Base-by-base conservation (phyloP, 1,140 invertebrate genomes). In the Amyelois transitella region DNA sequence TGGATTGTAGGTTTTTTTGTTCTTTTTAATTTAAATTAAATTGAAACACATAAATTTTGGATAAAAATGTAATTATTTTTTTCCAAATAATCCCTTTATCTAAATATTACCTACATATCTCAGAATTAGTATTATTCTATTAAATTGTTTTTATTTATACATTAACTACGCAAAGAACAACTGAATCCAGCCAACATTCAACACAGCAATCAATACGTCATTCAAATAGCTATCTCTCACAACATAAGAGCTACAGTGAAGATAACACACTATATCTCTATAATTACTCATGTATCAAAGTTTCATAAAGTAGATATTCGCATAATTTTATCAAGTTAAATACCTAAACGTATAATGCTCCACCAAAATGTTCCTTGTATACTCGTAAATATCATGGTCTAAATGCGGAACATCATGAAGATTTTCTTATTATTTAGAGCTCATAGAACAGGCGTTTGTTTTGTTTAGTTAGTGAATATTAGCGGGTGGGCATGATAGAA, bases 401-500 rank as follows among this genome's bases (percentile, higher is more conserved):
- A 24, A 49, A 49, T 49, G n/a, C 47, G 22, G 2, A 18, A 32
- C 28, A 38, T 51, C 43, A 52, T 52, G 38, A 52, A 52, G 28
- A 52, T n/a, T 43, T 52, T 32, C 32, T 43, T n/a, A 51, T 51
- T 49, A 49, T 49, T 49, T 32, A 32, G 52, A 55, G 38, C 47
- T 51, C 44, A 63, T 47, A 55, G 17, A 58, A 44, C 44, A 45
- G 19, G 1, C 51, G 58, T 58, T 61, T 65, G 55, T 65, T 60
- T 61, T 65, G 45, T 53, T 50, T 53, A 53, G 48, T 38, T 22
- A 49, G 6, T 25, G 55, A 14, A 21, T 47, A 51, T 43, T 51
- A 49, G 44, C 28, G 55, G 45, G 51, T 43, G 20, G 32, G 44
- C 56, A 58, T 55, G 55, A 54, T 59, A 69, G 63, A 63, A 63